Evolutionary conservation across 1,140 invertebrate species (phyloP).

Genomic region (Ooceraea biroi): DNA sequence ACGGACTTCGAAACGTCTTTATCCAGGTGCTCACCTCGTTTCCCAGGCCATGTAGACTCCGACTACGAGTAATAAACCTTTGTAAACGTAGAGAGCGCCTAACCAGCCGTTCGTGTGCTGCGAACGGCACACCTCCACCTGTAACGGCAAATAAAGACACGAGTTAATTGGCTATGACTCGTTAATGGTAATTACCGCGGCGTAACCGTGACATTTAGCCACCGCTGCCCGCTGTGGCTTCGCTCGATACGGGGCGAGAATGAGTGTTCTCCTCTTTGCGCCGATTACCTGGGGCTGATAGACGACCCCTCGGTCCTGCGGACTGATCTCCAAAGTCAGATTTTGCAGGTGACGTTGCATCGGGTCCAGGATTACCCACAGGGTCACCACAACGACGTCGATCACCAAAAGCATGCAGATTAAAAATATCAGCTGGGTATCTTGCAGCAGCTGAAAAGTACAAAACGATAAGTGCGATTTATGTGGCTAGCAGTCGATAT

Average conservation of each 20-base stretch:
- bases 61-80: constrained; percentile 94
- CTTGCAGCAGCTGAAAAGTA: constrained; percentile 90
- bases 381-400: constrained; percentile 91
- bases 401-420: constrained; percentile 92
- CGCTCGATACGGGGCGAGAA: not conserved
- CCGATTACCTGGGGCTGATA: constrained; percentile 93
- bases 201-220: constrained; percentile 2
- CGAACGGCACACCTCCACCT: constrained; percentile 95
- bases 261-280: not conserved
- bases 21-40: constrained; percentile 88
- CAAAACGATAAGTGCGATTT: constrained; percentile 35
- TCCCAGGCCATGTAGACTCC: constrained; percentile 99
- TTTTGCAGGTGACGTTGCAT: constrained; percentile 94
- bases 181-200: constrained; percentile 51
- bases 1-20: constrained; percentile 48
- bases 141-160: constrained; percentile 76
- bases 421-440: constrained; percentile 93
- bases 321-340: constrained; percentile 92
- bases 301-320: constrained; percentile 91
- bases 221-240: not conserved
- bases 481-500: too few relatives aligned
- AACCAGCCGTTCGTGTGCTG: constrained; percentile 95
- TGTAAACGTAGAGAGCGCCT: constrained; percentile 95
- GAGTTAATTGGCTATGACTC: constrained; percentile 66
- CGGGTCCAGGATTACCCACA: constrained; percentile 94